phyloP scores from a whole-genome alignment of 92 coral and sea anemone genomes.

The Pocillopora grandis region DNA sequence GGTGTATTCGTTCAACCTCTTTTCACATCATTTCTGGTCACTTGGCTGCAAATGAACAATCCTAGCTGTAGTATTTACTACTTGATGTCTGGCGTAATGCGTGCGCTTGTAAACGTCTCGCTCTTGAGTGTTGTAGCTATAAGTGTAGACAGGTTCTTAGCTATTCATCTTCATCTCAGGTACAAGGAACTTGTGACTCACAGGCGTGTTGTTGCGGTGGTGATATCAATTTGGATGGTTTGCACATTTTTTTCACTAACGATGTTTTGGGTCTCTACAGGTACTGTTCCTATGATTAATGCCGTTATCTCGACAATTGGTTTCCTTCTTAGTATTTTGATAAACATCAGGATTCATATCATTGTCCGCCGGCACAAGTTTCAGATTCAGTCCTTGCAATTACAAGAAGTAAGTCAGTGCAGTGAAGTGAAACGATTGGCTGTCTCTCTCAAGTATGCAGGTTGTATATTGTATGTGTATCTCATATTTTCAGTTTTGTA shows the following conservation, averaged over 20 bases:
- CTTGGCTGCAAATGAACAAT: too few relatives aligned
- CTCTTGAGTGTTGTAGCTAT: background rate
- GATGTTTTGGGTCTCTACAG: background rate
- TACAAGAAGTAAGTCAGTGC: background rate
- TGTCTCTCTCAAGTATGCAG: background rate
- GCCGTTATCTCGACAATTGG: background rate
- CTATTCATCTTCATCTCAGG: constrained; percentile 2
- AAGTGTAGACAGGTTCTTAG: constrained; percentile 9
- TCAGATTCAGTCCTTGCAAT: background rate
- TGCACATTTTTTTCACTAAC: background rate
- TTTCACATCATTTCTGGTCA: too few relatives aligned
- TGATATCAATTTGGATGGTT: background rate
- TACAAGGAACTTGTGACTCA: constrained; percentile 8
- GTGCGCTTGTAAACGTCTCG: background rate
- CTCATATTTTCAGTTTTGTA: background rate
- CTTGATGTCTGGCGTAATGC: too few relatives aligned
- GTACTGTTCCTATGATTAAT: background rate
- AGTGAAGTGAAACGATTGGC: too few relatives aligned
- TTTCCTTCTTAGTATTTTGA: background rate
- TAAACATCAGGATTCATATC: background rate
- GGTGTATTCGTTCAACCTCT: too few relatives aligned
- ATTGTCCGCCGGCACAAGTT: background rate
- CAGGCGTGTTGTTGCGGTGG: constrained; percentile 6
- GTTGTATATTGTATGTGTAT: background rate
- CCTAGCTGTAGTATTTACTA: too few relatives aligned